Evolutionary conservation across 2,888 invertebrate species (phyloP).

Genomic region (Acanthosepion esculentum): DNA sequence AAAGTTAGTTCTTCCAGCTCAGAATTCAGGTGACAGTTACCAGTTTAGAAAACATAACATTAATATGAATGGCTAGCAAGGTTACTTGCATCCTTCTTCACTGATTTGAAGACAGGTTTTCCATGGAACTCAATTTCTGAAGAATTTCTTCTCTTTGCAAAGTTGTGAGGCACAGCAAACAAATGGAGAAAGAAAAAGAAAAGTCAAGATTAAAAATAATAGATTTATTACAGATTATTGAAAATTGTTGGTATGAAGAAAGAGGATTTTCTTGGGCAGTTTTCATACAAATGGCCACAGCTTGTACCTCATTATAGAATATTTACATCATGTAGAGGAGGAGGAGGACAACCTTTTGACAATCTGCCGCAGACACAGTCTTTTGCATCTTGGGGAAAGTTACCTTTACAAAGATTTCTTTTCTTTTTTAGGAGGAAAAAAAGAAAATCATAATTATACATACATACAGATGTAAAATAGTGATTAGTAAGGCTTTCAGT

Average conservation of each 20-base stretch:
- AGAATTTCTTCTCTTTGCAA: too few species aligned
- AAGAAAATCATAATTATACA: slow-evolving; percentile 1
- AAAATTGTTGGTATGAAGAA: neutral
- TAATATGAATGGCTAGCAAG: too few species aligned
- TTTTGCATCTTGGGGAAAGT: neutral
- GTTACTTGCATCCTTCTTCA: too few species aligned
- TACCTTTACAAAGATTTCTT: neutral
- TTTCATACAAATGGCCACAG: slow-evolving; percentile 13
- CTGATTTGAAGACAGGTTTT: too few species aligned
- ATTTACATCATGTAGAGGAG: slow-evolving; percentile 9
- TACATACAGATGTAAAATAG: neutral
- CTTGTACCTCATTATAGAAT: slow-evolving; percentile 15
- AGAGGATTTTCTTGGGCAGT: neutral
- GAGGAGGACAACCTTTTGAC: slow-evolving; percentile 4
- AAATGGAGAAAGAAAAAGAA: neutral
- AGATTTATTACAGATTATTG: slow-evolving; percentile 1
- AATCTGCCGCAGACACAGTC: neutral
- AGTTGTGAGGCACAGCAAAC: too few species aligned
- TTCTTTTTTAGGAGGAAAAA: neutral
- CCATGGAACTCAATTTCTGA: too few species aligned
- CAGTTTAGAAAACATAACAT: too few species aligned
- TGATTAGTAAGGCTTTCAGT: neutral
- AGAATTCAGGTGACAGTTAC: too few species aligned
- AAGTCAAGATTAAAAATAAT: neutral
- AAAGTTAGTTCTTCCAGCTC: too few species aligned